phyloP scores from a whole-genome alignment of 1,140 invertebrate genomes.

The Tetramorium alpestre region DNA sequence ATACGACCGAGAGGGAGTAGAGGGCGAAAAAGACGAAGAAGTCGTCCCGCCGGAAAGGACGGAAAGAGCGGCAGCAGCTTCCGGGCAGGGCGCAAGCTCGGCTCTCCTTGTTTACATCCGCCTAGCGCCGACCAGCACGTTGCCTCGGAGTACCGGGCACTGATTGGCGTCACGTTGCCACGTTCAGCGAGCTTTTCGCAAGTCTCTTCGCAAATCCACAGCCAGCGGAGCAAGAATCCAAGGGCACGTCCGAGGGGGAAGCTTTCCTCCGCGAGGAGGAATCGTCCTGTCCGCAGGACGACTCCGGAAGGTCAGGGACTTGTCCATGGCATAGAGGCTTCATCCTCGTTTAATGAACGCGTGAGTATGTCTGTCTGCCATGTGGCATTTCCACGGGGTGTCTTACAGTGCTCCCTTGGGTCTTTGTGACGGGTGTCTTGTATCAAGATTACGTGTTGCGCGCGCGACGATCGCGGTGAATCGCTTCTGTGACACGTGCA shows the following conservation, averaged over 20 bases:
- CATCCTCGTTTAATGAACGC: slow-evolving; percentile 66
- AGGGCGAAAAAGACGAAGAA: slow-evolving; percentile 23
- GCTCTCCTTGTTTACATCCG: slow-evolving; percentile 72
- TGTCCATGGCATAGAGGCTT: slow-evolving; percentile 42
- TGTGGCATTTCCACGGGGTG: slow-evolving; percentile 37
- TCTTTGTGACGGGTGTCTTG: neutral
- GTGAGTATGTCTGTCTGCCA: slow-evolving; percentile 66
- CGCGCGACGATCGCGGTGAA: slow-evolving; percentile 24
- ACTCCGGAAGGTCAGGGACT: slow-evolving; percentile 22
- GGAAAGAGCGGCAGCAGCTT: slow-evolving; percentile 64
- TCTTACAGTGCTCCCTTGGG: neutral
- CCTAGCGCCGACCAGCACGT: slow-evolving; percentile 63
- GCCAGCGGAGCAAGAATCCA: neutral
- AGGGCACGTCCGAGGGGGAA: neutral
- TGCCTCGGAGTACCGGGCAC: slow-evolving; percentile 26
- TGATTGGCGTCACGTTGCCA: slow-evolving; percentile 2
- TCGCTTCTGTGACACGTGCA: slow-evolving; percentile 33
- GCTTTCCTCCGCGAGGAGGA: neutral
- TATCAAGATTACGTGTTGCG: slow-evolving; percentile 20
- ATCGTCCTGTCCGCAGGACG: neutral
- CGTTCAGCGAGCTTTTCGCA: neutral
- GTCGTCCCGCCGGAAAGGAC: slow-evolving; percentile 54
- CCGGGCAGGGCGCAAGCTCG: slow-evolving; percentile 71
- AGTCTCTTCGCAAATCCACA: neutral
- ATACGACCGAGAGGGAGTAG: neutral